Conservation (phyloP, 2,797 vertebrate genomes). For the Diplodus puntazzo region DNA sequence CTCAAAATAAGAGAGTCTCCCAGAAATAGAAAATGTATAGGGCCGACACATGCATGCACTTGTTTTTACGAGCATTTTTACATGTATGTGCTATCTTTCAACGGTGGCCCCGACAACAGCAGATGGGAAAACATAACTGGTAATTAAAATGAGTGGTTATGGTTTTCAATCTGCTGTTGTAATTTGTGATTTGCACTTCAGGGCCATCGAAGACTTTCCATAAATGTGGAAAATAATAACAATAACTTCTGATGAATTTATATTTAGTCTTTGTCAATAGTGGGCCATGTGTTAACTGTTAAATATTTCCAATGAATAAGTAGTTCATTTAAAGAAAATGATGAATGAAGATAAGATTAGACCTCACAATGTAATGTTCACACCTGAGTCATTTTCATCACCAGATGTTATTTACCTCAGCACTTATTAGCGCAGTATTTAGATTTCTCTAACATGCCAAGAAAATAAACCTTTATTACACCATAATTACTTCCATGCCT, state of each 20-base stretch:
- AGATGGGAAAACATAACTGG: too few species aligned
- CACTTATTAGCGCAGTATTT: neutral
- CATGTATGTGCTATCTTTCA: neutral
- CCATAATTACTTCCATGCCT: conserved; percentile 23
- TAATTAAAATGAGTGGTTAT: too few species aligned
- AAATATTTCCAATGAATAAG: neutral
- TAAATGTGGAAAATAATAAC: neutral
- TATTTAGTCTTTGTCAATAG: neutral
- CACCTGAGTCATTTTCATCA: neutral
- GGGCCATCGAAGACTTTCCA: neutral
- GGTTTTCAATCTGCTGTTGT: too few species aligned
- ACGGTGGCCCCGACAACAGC: too few species aligned
- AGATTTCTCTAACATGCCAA: neutral
- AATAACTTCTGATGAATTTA: neutral
- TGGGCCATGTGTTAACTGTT: neutral
- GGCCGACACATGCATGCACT: neutral
- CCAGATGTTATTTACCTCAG: conserved; percentile 5
- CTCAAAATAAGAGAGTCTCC: too few species aligned
- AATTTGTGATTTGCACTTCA: too few species aligned
- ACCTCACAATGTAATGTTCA: neutral
- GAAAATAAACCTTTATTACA: neutral
- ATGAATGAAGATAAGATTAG: neutral
- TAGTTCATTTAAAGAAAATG: neutral
- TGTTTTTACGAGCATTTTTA: neutral
- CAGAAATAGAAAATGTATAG: too few species aligned